These are phyloP conservation scores for Diplolepis rosae DNA, from an alignment of 2,888 invertebrate species.

Conservation along the genomic window DNA sequence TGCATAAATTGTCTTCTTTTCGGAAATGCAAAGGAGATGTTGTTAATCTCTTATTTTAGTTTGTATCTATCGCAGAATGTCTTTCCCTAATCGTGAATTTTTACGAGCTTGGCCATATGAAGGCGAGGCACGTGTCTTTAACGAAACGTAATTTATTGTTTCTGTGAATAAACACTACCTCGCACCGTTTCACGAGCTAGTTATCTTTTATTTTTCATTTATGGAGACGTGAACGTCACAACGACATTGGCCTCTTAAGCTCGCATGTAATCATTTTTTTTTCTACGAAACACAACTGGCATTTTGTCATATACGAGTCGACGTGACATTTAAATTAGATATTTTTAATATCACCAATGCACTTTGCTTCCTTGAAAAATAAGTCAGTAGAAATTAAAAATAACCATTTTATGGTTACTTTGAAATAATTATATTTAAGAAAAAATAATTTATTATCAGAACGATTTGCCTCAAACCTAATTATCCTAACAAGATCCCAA, in stretches of 20 bases:
- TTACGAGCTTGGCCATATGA: not conserved
- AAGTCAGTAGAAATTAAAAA: no score
- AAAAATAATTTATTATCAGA: no score
- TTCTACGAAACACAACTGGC: constrained; percentile 21
- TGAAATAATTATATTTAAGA: no score
- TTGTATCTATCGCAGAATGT: not conserved
- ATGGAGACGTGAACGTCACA: not conserved
- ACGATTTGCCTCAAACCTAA: no score
- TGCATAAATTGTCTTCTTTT: not conserved
- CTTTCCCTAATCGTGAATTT: not conserved
- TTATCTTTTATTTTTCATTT: constrained; percentile 2
- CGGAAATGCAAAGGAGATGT: not conserved
- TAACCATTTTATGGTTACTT: no score
- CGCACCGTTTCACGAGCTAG: not conserved
- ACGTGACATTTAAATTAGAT: constrained; percentile 12
- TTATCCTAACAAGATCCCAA: no score
- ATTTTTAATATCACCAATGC: not conserved
- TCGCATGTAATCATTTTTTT: constrained; percentile 19
- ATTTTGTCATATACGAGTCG: constrained; percentile 20
- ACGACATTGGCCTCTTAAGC: constrained; percentile 25
- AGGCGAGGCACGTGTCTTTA: constrained; percentile 2
- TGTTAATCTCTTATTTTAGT: not conserved
- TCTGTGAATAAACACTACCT: not conserved
- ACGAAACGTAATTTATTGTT: not conserved
- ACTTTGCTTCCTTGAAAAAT: constrained; percentile 11